Evolutionary conservation across 2,797 vertebrate genomes (phyloP), one percentile per base, ranked within the genome.

Genomic region (Margarornis squamiger): DNA sequence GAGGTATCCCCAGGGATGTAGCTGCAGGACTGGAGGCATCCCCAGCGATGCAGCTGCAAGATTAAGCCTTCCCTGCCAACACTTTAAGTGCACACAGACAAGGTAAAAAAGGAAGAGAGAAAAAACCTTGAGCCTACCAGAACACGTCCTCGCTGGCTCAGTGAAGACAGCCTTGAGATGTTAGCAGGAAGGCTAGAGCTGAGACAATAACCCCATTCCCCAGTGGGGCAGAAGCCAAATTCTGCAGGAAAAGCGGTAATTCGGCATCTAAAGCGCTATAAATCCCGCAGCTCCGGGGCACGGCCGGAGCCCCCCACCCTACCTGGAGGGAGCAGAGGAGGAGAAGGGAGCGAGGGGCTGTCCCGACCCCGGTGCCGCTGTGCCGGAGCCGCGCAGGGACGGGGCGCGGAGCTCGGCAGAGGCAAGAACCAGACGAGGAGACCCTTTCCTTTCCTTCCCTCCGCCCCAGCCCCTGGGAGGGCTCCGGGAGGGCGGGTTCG

Each of bases 21-120:
- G 57, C 43, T 49, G 27, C 74, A 41, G 10, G 51, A 20, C 6
- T 18, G 27, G 26, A 48, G 23, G 14, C 26, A 57, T 5, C 46
- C 38, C 70, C 39, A 38, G 22, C 0, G 0, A n/a, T 6, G 39
- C 55, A 29, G 36, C 71, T 27, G 16, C 51, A 21, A 36, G 16
- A 22, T 16, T 0, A 43, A 49, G 2, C 23, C 73, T 39, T 41
- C 12, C 46, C 22, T 7, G 4, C 19, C 43, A 52, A 46, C 10
- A 1, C 0, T 0, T 66, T 15, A 19, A 54, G 10, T 0, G 8
- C 16, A 1, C 6, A 2, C 0, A n/a, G 32, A 32, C 2, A 3
- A 27, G 1, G 12, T 9, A 5, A 15, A 55, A 79, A 67, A 83
- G 19, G 10, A 15, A 9, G 88, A 63, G 22, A 36, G 24, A 6